Evolutionary conservation across 2,888 invertebrate genomes (phyloP).

Genomic region (Melinaea menophilus): DNA sequence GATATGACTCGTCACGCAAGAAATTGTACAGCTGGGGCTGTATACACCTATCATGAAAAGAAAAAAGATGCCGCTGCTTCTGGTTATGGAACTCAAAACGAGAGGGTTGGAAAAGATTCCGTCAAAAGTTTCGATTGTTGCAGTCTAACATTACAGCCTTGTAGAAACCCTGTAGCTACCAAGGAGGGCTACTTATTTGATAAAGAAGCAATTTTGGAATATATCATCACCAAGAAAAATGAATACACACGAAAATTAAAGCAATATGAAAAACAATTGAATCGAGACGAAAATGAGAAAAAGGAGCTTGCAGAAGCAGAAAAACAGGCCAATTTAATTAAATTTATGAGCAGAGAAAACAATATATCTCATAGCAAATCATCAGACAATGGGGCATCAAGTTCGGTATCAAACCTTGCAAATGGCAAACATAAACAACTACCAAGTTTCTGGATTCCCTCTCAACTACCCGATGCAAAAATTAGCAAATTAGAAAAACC

Average conservation of each 20-base stretch:
- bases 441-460: constrained; percentile 98
- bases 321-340: constrained; percentile 84
- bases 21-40: constrained; percentile 98
- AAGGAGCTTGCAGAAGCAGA: constrained; percentile 85
- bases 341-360: constrained; percentile 90
- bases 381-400: constrained; percentile 44
- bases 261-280: constrained; percentile 93
- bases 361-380: constrained; percentile 79
- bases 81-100: constrained; percentile 93
- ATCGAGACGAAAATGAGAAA: constrained; percentile 84
- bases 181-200: constrained; percentile 96
- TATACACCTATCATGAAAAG: constrained; percentile 98
- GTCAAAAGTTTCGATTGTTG: constrained; percentile 97
- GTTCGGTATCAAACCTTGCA: constrained; percentile 87
- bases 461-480: constrained; percentile 92
- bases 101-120: constrained; percentile 95
- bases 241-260: constrained; percentile 93
- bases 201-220: constrained; percentile 97
- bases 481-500: constrained; percentile 74
- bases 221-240: constrained; percentile 95
- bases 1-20: constrained; percentile 96
- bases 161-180: constrained; percentile 91
- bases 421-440: constrained; percentile 87
- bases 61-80: constrained; percentile 96
- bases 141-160: constrained; percentile 97